phyloP scores from a whole-genome alignment of 2,113 vertebrate species.

The Pimephales promelas region DNA sequence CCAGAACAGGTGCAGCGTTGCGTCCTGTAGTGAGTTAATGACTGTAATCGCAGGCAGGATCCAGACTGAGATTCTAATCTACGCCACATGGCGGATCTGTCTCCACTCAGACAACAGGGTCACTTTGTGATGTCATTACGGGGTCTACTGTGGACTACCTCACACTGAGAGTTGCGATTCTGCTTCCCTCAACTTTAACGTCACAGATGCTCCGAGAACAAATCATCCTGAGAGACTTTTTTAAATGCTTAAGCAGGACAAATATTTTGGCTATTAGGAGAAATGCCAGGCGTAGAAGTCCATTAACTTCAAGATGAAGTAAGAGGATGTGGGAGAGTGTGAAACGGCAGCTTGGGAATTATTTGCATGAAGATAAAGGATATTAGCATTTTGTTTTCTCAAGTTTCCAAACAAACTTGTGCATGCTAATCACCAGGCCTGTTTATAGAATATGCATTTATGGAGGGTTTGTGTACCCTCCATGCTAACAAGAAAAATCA shows the following conservation, averaged over 20 bases:
- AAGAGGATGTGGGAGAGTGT: not conserved
- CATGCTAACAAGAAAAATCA: constrained; percentile 27
- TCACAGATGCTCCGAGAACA: constrained; percentile 14
- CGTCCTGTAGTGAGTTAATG: constrained; percentile 64
- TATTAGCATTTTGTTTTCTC: constrained; percentile 28
- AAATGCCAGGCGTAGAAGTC: not conserved
- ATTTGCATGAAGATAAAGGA: constrained; percentile 15
- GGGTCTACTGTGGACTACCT: not conserved
- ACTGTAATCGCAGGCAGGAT: constrained; percentile 64
- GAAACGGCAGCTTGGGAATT: constrained; percentile 4
- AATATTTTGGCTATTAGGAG: constrained; percentile 15
- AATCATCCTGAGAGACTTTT: constrained; percentile 15
- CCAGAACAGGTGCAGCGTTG: constrained; percentile 58
- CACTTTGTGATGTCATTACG: constrained; percentile 30
- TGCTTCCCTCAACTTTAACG: not conserved
- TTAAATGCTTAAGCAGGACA: constrained; percentile 12
- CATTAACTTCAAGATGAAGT: not conserved
- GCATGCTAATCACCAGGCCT: constrained; percentile 53
- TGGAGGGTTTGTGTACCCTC: not conserved
- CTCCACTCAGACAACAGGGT: constrained; percentile 8
- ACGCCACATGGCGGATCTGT: constrained; percentile 9
- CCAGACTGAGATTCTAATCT: constrained; percentile 42
- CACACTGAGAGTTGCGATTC: not conserved
- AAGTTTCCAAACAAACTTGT: constrained; percentile 50
- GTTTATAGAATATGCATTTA: not conserved